Evolutionary conservation across 2,113 vertebrate species (phyloP), one percentile per base, ranked within the genome.

Genomic region (Percopsis transmontana): DNA sequence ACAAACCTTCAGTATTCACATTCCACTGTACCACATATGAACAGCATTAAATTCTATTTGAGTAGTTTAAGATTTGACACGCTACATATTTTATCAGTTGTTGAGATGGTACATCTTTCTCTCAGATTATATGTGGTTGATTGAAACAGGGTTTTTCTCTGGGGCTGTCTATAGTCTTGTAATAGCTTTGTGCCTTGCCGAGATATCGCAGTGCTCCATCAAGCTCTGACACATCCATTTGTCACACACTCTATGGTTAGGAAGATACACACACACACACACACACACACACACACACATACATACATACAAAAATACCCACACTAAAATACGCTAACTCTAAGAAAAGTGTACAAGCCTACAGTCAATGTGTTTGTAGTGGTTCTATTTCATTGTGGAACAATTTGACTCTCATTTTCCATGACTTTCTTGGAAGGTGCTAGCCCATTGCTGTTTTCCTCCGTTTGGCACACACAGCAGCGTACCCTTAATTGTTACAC

Each of bases 181-280:
- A 88, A 89, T 83, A 88, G 88, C 88, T 81, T 80, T 80, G 87
- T 83, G 85, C 82, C 85, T 83, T 70, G 79, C 72, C 58, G 87
- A 83, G 88, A 81, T 83, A 90, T 88, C 84, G 66, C 82, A 74
- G 85, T 75, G 79, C 76, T 90, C 85, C 84, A 89, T 89, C 88
- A 89, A 82, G 78, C 78, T 80, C 82, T 85, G 87, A 87, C 88
- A 88, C 78, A 79, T 84, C 85, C 84, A 90, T 88, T 87, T 88
- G 85, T 90, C 85, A 84, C 83, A 84, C 88, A 86, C 82, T 84
- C 78, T 72, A 80, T 81, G 85, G 83, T 84, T 83, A 74, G 83
- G 83, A 80, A 82, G 77, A 82, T 83, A 86, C 79, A 68, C 72
- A 73, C 67, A 60, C 51, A 62, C 78, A 80, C 80, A 82, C 52